A percentile compares a stretch with the other conserved stretches of the same genome.
Conservation (phyloP, 2,888 invertebrate species). For the Eristalis pertinax region DNA sequence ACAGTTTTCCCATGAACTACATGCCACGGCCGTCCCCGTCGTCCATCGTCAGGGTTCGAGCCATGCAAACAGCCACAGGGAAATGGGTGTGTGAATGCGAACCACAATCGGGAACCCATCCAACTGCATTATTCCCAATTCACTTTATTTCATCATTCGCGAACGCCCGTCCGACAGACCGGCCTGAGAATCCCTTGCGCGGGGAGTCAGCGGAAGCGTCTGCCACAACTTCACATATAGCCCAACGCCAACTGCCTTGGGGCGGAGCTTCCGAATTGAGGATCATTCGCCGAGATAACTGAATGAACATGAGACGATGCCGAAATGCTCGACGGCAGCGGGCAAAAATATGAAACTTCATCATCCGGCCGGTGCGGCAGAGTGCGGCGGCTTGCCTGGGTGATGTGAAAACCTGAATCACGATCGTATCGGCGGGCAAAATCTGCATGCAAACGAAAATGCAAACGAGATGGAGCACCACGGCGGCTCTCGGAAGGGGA, state of each 20-base stretch:
- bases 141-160: constrained; percentile 39
- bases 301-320: constrained; percentile 73
- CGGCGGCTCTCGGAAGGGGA: constrained; percentile 43
- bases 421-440: constrained; percentile 65
- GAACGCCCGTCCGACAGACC: constrained; percentile 18
- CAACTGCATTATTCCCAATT: constrained; percentile 32
- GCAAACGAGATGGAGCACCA: constrained; percentile 58
- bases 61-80: constrained; percentile 61
- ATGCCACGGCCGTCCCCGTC: constrained; percentile 8
- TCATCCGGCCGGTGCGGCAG: constrained; percentile 26
- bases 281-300: constrained; percentile 72
- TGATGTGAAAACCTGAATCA: constrained; percentile 47
- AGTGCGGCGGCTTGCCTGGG: neutral
- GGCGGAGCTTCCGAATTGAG: constrained; percentile 76
- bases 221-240: constrained; percentile 50
- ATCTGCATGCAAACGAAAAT: constrained; percentile 73
- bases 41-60: constrained; percentile 17
- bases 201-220: constrained; percentile 1
- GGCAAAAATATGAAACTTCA: constrained; percentile 61
- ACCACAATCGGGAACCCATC: constrained; percentile 27
- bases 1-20: constrained; percentile 48
- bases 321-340: constrained; percentile 43
- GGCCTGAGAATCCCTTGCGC: neutral
- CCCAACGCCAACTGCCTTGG: constrained; percentile 69
- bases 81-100: constrained; percentile 40